Conservation (phyloP, 2,113 vertebrate genomes). For the Heterochromis multidens region DNA sequence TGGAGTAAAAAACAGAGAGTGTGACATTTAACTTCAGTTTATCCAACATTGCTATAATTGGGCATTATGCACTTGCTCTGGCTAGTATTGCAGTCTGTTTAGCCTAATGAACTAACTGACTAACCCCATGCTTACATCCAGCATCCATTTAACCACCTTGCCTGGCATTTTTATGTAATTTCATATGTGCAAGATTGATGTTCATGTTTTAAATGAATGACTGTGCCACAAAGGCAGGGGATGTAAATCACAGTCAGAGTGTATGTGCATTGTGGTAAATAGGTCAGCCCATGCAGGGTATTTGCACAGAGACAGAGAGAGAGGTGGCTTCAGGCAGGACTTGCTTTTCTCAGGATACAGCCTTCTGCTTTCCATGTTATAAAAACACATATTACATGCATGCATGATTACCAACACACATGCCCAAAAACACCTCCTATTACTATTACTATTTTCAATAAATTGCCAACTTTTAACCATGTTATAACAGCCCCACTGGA, state of each 20-base stretch:
- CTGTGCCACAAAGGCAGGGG: neutral
- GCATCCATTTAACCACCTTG: neutral
- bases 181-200: neutral
- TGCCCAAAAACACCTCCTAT: neutral
- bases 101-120: neutral
- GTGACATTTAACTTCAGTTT: neutral
- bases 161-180: neutral
- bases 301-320: neutral
- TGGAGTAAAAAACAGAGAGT: neutral
- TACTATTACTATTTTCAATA: neutral
- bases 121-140: neutral
- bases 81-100: neutral
- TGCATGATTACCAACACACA: neutral
- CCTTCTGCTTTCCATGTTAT: slow-evolving; percentile 10
- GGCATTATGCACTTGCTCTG: neutral
- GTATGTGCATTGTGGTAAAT: slow-evolving; percentile 45
- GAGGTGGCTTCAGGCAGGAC: slow-evolving; percentile 27
- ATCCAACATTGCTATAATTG: neutral
- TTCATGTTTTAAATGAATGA: neutral
- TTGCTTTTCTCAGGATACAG: neutral
- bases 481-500: neutral
- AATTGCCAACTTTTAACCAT: neutral
- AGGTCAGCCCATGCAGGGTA: slow-evolving; percentile 38
- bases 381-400: slow-evolving; percentile 18
- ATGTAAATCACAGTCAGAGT: slow-evolving; percentile 25